Evolutionary conservation across 2,113 vertebrate species (phyloP).

Genomic region (Dissostichus mawsoni): DNA sequence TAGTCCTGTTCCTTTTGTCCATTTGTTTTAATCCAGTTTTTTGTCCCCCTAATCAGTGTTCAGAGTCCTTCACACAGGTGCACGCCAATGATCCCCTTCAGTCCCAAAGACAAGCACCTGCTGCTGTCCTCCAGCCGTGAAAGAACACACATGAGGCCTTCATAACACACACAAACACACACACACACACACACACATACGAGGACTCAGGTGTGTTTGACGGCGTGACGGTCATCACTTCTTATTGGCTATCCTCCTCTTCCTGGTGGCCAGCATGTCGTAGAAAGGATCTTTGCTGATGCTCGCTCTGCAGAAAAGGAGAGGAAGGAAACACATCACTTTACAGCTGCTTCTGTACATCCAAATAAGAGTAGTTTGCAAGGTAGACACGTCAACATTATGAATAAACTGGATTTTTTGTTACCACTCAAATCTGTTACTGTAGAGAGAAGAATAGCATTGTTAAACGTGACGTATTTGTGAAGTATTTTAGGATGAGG

Average conservation of each 20-base stretch:
- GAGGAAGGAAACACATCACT: neutral
- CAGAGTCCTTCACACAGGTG: neutral
- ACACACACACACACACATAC: conserved; percentile 13
- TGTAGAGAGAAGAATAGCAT: neutral
- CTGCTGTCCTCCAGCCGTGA: conserved; percentile 24
- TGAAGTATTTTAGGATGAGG: neutral
- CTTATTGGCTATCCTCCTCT: conserved; percentile 96
- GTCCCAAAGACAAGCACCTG: conserved; percentile 3
- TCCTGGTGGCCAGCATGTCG: conserved; percentile 98
- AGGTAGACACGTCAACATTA: no score
- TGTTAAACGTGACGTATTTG: neutral
- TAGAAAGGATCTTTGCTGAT: conserved; percentile 99
- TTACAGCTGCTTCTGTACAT: neutral
- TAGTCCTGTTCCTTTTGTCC: neutral
- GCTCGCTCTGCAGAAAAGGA: conserved; percentile 88
- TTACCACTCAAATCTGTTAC: neutral
- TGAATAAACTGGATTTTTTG: neutral
- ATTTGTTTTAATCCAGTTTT: neutral
- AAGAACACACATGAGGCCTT: conserved; percentile 3
- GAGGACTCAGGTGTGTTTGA: conserved; percentile 6
- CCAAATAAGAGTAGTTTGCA: no score
- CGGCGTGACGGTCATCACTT: conserved; percentile 83
- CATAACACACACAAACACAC: neutral
- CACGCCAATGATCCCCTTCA: neutral
- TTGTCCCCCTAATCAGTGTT: neutral